Evolutionary conservation across 2,797 vertebrate species (phyloP), one percentile per base, ranked within the genome.

Genomic region (Miichthys miiuy): DNA sequence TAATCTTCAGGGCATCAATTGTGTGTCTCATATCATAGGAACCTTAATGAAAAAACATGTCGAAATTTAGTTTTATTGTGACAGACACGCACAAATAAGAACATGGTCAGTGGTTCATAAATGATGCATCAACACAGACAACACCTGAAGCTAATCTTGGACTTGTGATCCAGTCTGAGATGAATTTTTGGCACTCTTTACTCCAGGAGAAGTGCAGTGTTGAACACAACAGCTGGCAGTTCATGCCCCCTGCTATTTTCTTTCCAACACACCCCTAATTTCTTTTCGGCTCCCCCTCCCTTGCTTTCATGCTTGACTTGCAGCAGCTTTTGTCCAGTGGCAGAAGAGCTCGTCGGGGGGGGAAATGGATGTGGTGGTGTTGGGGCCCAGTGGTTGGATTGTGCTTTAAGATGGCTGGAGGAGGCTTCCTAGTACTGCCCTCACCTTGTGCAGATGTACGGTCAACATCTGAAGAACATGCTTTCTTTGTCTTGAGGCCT

Each of bases 291-390:
- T 79, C 84, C 84, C 82, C 83, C 89, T 84, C 85, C 80, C 57
- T 77, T 88, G 79, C 86, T 91, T 93, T 94, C 92, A 93, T 93
- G 93, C 92, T 89, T 93, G 92, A 91, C 93, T 94, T 92, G 85
- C 89, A 91, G 93, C 92, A 89, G 90, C 90, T 92, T 91, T 93
- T 93, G 90, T 93, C 87, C 87, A 79, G 78, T 89, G 79, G 86
- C 79, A 62, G 87, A 89, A 83, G 72, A 79, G 88, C 84, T 86
- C 48, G 63, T 81, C 79, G 21, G 61, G 63, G 52, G 38, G 25
- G 57, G 30, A 30, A 76, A 41, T 54, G 46, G 60, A 17, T 47
- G 66, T 17, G n/a, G 62, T 44, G 84, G 72, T 76, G 63, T 68
- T 81, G 88, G 68, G 72, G 77, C 82, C 82, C 70, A 56, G 79